phyloP scores from a whole-genome alignment of 2,797 vertebrate species.

The Mormyrops boulengeri region DNA sequence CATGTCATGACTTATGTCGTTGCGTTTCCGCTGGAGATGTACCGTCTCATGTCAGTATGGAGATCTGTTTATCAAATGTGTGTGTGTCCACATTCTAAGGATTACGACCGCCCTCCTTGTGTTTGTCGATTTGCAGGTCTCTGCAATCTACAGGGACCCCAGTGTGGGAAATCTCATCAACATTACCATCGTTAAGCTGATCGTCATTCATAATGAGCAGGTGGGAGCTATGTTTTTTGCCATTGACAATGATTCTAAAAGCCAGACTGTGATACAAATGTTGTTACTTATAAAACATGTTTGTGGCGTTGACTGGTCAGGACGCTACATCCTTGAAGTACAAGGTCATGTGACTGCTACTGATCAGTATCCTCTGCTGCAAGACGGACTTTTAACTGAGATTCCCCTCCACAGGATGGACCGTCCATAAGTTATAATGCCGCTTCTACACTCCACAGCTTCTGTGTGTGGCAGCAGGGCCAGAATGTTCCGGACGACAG shows the following conservation, averaged over 20 bases:
- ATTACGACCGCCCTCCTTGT: background rate
- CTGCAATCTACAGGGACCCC: conserved; percentile 89
- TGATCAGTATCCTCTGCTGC: background rate
- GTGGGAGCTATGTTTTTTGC: conserved; percentile 53
- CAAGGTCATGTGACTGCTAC: background rate
- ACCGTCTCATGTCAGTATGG: background rate
- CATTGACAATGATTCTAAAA: background rate
- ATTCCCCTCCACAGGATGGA: conserved; percentile 69
- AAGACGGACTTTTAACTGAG: background rate
- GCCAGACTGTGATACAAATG: background rate
- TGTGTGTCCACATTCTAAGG: background rate
- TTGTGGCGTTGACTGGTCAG: background rate
- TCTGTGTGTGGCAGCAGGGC: conserved; percentile 90
- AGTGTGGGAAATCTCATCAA: conserved; percentile 96
- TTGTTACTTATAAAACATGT: background rate
- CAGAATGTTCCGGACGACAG: conserved; percentile 83
- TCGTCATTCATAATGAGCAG: conserved; percentile 88
- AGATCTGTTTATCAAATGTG: background rate
- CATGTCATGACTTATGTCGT: background rate
- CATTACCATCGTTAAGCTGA: conserved; percentile 86
- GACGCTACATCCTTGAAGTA: background rate
- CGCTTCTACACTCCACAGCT: conserved; percentile 85
- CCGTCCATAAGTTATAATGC: conserved; percentile 86
- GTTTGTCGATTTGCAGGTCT: conserved; percentile 73
- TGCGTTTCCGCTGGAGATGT: background rate